Evolutionary conservation across 2,797 vertebrate species (phyloP), one percentile per base, ranked within the genome.

Genomic region (Gadopsis bispinosus): DNA sequence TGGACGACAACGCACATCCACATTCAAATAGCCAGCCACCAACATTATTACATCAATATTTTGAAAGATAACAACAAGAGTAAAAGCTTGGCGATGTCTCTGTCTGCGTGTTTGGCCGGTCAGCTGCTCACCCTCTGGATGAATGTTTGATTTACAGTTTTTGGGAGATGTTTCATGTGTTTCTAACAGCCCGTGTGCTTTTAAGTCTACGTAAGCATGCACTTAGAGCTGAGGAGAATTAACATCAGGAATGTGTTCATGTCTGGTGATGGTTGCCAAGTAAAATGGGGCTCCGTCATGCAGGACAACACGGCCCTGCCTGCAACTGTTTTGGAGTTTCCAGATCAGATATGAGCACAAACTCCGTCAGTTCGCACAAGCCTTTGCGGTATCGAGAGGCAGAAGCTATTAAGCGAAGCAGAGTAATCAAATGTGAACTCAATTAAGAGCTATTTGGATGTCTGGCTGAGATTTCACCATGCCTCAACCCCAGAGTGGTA

Each of bases 401-500:
- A 77, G 72, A 66, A 60, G 47, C 50, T 69, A 70, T 78, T 74
- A 78, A 61, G 33, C 29, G 17, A 65, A 75, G 83, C 64, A 31
- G 72, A 65, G 79, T 75, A 87, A 88, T 90, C 79, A 90, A 86
- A 92, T 69, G 72, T 69, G 83, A 87, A 79, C 76, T 84, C 85
- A 79, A 88, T 89, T 83, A 88, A 79, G 75, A 84, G 73, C 78
- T 80, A 79, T 83, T 89, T 82, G 76, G 76, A 81, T 72, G 81
- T 92, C 88, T 86, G 81, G 83, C 86, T 83, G 84, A 89, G 88
- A 88, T 89, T 90, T 83, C 77, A 63, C 79, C 80, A 75, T 33
- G 75, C 83, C 75, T 87, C 71, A 75, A 77, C 77, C 77, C 79
- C 35, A 50, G 55, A 84, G 71, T 83, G 75, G 83, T 80, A 91